Base-by-base conservation (phyloP, 2,113 vertebrate species). In the Perccottus glenii region DNA sequence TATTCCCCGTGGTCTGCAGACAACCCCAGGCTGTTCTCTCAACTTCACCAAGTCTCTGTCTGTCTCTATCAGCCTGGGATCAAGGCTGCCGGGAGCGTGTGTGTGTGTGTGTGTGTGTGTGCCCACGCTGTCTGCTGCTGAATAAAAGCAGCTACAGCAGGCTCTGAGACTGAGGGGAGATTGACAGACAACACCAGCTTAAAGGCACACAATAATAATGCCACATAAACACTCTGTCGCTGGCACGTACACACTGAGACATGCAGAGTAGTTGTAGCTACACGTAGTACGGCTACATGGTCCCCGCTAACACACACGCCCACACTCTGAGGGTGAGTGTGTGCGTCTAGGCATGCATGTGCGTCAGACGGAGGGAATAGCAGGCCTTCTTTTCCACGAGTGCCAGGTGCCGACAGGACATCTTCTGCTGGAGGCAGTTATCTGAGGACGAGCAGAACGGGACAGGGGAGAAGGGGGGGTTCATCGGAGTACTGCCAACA, bases 1-100 rank as follows among this genome's bases (percentile, higher is more conserved):
- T 87, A 87, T 90, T 88, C 87, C 90, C 88, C 46, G 65, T 74
- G 86, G 88, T 86, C 80, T 78, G 67, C 79, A 82, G 78, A 89
- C 81, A 84, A 89, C 90, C 88, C 77, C 79, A 73, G 90, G 90
- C 90, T 86, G 74, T 87, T 89, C 86, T 88, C 85, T 85, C 86
- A 88, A 87, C 82, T 89, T 87, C 84, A 83, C 79, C 82, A 70
- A 85, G 77, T 87, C 81, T 87, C 70, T 74, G 77, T 83, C 76
- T 77, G 76, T 85, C 73, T 87, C 77, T 82, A 89, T 87, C 88
- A 87, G 84, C 85, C 78, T 77, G 85, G 84, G 86, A 88, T 88
- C 84, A 80, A 67, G 70, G 61, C 84, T 85, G 85, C 80, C 84
- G 68, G 6, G 3, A 71, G 87, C 76, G 70, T 65, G 61, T 52